Percentiles rank a stretch among this genome's conserved stretches.
Conservation (phyloP, 2,888 invertebrate genomes). For the Tribolium freemani region DNA sequence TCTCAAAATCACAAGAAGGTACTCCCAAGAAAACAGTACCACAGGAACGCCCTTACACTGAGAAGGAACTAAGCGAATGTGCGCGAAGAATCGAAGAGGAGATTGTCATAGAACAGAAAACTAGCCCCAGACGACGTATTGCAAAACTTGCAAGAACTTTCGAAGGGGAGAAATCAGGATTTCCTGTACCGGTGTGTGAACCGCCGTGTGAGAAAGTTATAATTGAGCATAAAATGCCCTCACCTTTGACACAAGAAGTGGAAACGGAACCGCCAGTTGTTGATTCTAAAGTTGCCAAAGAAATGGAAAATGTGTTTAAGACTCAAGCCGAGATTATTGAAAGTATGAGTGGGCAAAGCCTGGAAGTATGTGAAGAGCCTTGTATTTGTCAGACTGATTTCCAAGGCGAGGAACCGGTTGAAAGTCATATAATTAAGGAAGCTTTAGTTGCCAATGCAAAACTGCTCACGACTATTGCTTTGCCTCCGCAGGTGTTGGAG, state of each 20-base stretch:
- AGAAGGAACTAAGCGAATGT: constrained; percentile 53
- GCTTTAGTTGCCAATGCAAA: constrained; percentile 59
- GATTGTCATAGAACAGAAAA: constrained; percentile 41
- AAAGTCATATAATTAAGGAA: constrained; percentile 53
- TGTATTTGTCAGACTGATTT: constrained; percentile 37
- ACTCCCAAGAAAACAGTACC: constrained; percentile 58
- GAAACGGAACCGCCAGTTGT: constrained; percentile 1
- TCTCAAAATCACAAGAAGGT: constrained; percentile 62
- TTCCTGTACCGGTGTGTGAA: constrained; percentile 48
- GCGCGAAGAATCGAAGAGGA: constrained; percentile 52
- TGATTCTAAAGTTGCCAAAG: constrained; percentile 14
- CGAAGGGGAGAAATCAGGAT: constrained; percentile 1
- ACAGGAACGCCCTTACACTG: constrained; percentile 43
- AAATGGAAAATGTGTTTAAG: constrained; percentile 38
- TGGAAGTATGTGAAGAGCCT: constrained; percentile 50
- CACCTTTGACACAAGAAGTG: constrained; percentile 25
- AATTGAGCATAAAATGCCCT: constrained; percentile 54
- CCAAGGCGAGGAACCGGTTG: constrained; percentile 8
- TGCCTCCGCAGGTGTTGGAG: constrained; percentile 52
- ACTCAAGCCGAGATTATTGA: constrained; percentile 50
- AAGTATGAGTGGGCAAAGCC: constrained; percentile 41
- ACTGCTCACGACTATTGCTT: constrained; percentile 59
- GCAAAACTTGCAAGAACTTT: background rate
- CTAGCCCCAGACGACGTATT: constrained; percentile 37
- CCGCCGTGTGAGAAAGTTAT: constrained; percentile 59